Evolutionary conservation across 2,888 invertebrate species (phyloP), one percentile per base, ranked within the genome.

Genomic region (Orchesellides sinensis): DNA sequence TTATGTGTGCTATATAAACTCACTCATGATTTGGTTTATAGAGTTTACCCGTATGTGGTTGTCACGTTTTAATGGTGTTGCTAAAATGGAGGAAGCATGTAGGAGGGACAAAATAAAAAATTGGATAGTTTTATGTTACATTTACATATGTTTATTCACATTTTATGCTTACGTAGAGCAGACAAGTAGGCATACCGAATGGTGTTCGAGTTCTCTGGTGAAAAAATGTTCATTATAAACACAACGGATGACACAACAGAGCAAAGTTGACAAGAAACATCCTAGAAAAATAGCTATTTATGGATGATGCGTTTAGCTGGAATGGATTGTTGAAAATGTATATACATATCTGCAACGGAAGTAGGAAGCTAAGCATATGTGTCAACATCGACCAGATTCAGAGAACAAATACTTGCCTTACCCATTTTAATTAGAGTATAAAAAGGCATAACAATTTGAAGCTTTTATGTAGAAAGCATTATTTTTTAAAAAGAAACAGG

Each of bases 81-180:
- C 69, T 19, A 63, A 69, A 69, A 69, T 69, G 61, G 52, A 68
- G 69, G 63, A 63, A 78, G 54, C 49, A 68, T 52, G 78, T 69
- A 69, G 78, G 78, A 56, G 75, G 56, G 47, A 65, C 45, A 52
- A 56, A 17, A 8, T 45, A 17, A 23, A 8, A 49, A n/a, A 54
- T 40, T 40, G 75, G 66, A 74, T 49, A 63, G 19, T 40, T 5
- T 40, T 5, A 40, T 40, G n/a, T 10, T 73, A 59, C 1, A 54
- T 25, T n/a, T n/a, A n/a, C 66, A 45, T 40, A 45, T 75, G 27
- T 65, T 40, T 66, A 75, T 52, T 75, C 19, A 17, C n/a, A 25
- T 40, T 19, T 63, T 23, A n/a, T n/a, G n/a, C n/a, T n/a, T n/a
- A n/a, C n/a, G n/a, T 23, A 25, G 45, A 23, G 17, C 21, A 45